phyloP scores from a whole-genome alignment of 2,797 vertebrate genomes.

The Parambassis ranga region DNA sequence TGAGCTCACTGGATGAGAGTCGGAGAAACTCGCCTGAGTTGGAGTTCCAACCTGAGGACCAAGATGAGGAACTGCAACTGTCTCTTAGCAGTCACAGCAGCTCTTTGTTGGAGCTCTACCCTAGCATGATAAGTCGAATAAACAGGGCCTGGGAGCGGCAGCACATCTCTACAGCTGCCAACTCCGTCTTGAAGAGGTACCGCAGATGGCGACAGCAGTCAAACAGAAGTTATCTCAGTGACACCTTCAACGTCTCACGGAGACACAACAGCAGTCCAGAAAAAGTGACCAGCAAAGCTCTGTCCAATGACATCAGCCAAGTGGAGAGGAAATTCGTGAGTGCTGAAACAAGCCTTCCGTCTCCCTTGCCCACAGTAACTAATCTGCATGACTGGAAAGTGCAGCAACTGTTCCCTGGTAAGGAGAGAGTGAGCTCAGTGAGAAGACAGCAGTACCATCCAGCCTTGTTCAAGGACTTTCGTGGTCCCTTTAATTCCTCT shows the following conservation, averaged over 20 bases:
- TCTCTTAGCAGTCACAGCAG: conserved; percentile 65
- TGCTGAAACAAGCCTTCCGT: background rate
- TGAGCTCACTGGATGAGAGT: conserved; percentile 30
- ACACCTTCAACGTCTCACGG: conserved; percentile 10
- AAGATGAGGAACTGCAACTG: conserved; percentile 71
- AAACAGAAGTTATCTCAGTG: conserved; percentile 8
- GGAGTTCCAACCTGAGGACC: conserved; percentile 62
- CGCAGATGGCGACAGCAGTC: conserved; percentile 49
- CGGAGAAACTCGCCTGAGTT: conserved; percentile 1
- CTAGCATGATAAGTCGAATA: conserved; percentile 73
- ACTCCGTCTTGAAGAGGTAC: conserved; percentile 70
- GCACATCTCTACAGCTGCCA: conserved; percentile 40
- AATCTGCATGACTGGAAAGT: background rate
- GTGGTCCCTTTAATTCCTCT: background rate
- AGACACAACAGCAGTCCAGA: background rate
- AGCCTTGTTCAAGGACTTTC: conserved; percentile 54
- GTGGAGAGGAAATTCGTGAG: background rate
- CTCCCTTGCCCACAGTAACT: background rate
- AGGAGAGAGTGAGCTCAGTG: background rate
- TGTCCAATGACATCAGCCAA: background rate
- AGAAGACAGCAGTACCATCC: conserved; percentile 1
- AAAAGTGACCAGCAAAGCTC: background rate
- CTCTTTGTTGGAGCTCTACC: conserved; percentile 73
- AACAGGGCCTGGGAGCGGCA: conserved; percentile 57
- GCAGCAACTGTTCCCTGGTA: conserved; percentile 17